phyloP scores from a whole-genome alignment of 2,888 invertebrate genomes.

The Linnaemya tessellans region DNA sequence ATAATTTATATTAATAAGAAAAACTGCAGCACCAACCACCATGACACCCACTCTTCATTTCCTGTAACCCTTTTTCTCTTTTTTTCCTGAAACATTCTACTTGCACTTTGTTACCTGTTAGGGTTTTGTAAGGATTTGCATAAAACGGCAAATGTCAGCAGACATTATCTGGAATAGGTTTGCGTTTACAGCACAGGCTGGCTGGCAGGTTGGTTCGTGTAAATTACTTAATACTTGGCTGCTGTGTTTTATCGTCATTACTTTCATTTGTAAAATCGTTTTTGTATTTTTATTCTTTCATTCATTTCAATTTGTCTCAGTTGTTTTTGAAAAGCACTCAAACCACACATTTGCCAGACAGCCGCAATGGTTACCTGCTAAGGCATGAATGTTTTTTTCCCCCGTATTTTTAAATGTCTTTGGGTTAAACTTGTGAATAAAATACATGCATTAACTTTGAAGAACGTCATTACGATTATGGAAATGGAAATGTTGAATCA shows the following conservation, averaged over 20 bases:
- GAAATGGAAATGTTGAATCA: neutral
- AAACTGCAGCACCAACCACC: neutral
- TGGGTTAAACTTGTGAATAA: conserved; percentile 31
- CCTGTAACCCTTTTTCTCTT: conserved; percentile 1
- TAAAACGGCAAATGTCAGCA: conserved; percentile 56
- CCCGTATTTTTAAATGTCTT: too few relatives aligned
- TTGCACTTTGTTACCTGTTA: conserved; percentile 1
- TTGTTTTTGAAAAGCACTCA: conserved; percentile 8
- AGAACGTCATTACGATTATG: neutral
- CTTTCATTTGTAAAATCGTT: conserved; percentile 12
- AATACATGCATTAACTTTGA: conserved; percentile 5
- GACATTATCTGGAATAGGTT: conserved; percentile 41
- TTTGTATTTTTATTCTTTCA: conserved; percentile 16
- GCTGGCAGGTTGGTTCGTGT: conserved; percentile 6
- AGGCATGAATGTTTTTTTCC: conserved; percentile 20
- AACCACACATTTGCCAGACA: neutral
- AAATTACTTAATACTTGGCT: conserved; percentile 38
- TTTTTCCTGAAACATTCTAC: neutral
- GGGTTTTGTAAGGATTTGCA: conserved; percentile 30
- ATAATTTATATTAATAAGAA: conserved; percentile 47
- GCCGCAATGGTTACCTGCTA: neutral
- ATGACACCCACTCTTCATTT: neutral
- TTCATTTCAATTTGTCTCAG: conserved; percentile 38
- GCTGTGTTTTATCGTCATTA: conserved; percentile 7
- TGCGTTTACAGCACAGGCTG: conserved; percentile 28